Conservation (phyloP, 2,113 vertebrate genomes). For the Rutilus rutilus region DNA sequence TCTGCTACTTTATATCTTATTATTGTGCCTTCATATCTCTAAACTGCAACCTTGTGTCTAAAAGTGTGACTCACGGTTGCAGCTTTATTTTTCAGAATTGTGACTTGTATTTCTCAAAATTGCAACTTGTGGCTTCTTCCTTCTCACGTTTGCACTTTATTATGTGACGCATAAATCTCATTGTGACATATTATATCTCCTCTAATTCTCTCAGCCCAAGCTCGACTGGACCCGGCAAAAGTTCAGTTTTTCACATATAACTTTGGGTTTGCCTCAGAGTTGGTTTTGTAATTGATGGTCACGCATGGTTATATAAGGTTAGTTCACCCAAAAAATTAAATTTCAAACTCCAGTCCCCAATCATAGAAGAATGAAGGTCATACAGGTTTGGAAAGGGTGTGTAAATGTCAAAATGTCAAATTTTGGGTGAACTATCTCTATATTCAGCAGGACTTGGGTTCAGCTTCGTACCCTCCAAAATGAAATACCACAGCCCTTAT, state of each 20-base stretch:
- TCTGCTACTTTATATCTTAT: neutral
- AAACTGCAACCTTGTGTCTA: neutral
- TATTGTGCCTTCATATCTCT: neutral
- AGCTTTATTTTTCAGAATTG: neutral
- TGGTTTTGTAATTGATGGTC: neutral
- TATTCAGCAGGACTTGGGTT: neutral
- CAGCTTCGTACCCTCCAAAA: neutral
- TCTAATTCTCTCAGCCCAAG: neutral
- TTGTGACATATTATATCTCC: too few species aligned
- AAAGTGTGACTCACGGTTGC: neutral
- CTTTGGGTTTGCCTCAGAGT: neutral
- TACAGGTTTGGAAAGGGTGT: neutral
- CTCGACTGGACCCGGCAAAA: neutral
- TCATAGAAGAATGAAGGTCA: neutral
- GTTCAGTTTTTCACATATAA: neutral
- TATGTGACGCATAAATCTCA: neutral
- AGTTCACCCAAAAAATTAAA: neutral
- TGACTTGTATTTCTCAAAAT: too few species aligned
- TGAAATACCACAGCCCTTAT: neutral
- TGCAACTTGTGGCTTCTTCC: neutral
- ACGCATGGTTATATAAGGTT: neutral
- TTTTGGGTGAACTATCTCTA: neutral
- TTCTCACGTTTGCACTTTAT: neutral
- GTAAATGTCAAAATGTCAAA: neutral
- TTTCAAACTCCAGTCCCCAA: neutral